Percentiles rank a stretch among this genome's conserved stretches.
phyloP scores from a whole-genome alignment of 2,797 vertebrate genomes.

The Lacerta viridis region DNA sequence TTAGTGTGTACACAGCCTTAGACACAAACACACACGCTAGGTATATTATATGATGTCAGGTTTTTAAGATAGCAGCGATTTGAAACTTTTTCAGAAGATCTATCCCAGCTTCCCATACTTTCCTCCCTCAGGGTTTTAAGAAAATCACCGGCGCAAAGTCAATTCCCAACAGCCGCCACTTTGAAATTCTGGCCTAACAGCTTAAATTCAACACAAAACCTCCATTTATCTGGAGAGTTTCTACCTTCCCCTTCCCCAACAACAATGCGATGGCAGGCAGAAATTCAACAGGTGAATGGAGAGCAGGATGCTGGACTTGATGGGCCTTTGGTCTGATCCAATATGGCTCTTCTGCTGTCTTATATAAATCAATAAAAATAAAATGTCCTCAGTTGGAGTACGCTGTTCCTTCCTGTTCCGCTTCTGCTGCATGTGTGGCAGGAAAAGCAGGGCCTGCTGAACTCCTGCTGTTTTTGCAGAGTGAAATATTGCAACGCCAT shows the following conservation, averaged over 20 bases:
- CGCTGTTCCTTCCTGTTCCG: background rate
- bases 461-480: background rate
- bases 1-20: background rate
- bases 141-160: background rate
- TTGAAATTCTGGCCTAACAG: background rate
- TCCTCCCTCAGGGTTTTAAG: background rate
- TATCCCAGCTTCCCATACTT: background rate
- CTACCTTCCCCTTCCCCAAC: background rate
- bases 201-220: background rate
- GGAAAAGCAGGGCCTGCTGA: no score
- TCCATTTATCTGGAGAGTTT: background rate
- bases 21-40: background rate
- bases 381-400: background rate
- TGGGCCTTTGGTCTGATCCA: background rate
- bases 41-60: no score
- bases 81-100: background rate
- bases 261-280: background rate
- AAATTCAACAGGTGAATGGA: background rate
- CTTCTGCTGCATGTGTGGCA: background rate
- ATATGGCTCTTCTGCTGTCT: background rate
- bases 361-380: background rate
- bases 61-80: no score
- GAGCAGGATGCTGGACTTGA: no score
- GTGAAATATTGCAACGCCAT: background rate
- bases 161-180: background rate